Evolutionary conservation across 2,797 vertebrate genomes (phyloP).

Genomic region (Spinibarbus caldwelli): DNA sequence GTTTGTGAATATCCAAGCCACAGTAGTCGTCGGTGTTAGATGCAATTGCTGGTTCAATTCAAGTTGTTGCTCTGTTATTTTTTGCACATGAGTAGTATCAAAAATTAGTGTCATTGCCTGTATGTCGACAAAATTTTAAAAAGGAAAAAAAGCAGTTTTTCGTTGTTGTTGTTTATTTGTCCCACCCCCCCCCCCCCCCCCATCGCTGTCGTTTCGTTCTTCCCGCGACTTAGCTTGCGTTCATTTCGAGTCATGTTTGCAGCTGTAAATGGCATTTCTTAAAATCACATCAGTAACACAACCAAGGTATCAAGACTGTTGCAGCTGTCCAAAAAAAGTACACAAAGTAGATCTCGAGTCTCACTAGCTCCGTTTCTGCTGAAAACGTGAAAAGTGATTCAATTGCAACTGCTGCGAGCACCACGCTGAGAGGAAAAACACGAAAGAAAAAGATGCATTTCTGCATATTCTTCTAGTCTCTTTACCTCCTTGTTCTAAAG

Average conservation of each 20-base stretch:
- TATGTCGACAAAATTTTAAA: slow-evolving; percentile 94
- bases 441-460: slow-evolving; percentile 80
- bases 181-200: too few relatives aligned
- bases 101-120: slow-evolving; percentile 98
- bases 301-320: slow-evolving; percentile 94
- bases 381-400: slow-evolving; percentile 89
- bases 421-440: slow-evolving; percentile 77
- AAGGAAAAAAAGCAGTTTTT: slow-evolving; percentile 82
- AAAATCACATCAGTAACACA: slow-evolving; percentile 81
- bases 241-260: slow-evolving; percentile 58
- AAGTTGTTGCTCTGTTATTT: slow-evolving; percentile 98
- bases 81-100: slow-evolving; percentile 99
- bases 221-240: slow-evolving; percentile 51
- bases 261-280: slow-evolving; percentile 98
- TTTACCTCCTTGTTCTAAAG: slow-evolving; percentile 99
- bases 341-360: slow-evolving; percentile 87
- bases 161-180: slow-evolving; percentile 61
- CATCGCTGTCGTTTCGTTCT: slow-evolving; percentile 65
- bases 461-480: slow-evolving; percentile 95
- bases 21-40: slow-evolving; percentile 98
- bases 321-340: slow-evolving; percentile 74
- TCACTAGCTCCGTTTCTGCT: slow-evolving; percentile 90
- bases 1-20: slow-evolving; percentile 98
- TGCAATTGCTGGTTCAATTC: slow-evolving; percentile 99
- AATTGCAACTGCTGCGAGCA: slow-evolving; percentile 85